Base-by-base conservation (phyloP, 2,888 invertebrate genomes). In the Cosmorhoe ocellata region DNA sequence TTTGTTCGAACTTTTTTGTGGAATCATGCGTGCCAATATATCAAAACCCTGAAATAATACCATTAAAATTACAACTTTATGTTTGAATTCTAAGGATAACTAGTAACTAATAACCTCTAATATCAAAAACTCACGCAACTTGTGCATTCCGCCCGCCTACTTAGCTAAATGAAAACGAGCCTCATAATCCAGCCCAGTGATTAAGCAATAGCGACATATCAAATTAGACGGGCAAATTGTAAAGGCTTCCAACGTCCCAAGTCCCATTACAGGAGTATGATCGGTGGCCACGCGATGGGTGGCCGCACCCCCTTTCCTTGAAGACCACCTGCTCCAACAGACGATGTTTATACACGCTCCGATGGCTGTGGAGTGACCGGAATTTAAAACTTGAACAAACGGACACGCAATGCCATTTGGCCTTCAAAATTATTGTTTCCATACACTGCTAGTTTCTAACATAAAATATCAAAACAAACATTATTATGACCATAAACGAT, bases 311-410 rank as follows among this genome's bases (percentile, higher is more conserved):
- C 62, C 59, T 58, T 61, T 59, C 63, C 55, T 59, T 52, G 57
- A 61, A 57, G 60, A 64, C 70, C 77, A 79, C 79, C 79, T 79
- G 79, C 67, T 63, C 38, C 56, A 66, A 67, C 76, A 76, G 66
- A 69, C 69, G 68, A 61, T 61, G 64, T 61, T 59, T 59, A 58
- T 65, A 58, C 67, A 73, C 68, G 77, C 70, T 65, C 53, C 69
- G 64, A 39, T 64, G 69, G 63, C 61, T 64, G 52, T 55, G 61
- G 65, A 66, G 63, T 55, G 64, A 63, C 60, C 64, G 66, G 64
- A 64, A 66, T 67, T 58, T 56, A 54, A 57, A 60, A 64, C 63
- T 59, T 54, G 50, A 58, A 54, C 43, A 39, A 51, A 51, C 56
- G 39, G 46, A 44, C 52, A 45, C 51, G 42, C 43, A 48, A 56